These are phyloP conservation scores for Hyperoodon ampullatus DNA, from an alignment of 2,113 vertebrate species.

Conservation along the genomic window DNA sequence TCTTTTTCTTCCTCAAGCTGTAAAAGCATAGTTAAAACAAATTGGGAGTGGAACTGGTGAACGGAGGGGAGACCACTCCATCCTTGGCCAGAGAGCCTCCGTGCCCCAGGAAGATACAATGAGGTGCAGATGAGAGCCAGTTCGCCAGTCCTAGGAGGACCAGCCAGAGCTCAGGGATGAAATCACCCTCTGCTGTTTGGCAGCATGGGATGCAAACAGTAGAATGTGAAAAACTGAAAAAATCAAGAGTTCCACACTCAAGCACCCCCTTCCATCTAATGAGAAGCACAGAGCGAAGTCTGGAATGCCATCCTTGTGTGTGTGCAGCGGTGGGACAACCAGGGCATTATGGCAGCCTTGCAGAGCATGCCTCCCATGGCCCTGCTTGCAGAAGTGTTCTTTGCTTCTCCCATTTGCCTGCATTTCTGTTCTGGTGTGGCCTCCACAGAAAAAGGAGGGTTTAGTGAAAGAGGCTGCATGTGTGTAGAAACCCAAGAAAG, in stretches of 20 bases:
- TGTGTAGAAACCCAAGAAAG: background rate
- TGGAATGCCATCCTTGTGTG: accelerated
- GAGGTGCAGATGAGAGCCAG: background rate
- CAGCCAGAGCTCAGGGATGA: background rate
- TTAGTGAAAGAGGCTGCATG: background rate
- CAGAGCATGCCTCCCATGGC: accelerated
- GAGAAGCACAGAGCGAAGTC: background rate
- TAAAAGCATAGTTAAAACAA: background rate
- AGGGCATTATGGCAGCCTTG: accelerated
- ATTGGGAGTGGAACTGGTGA: background rate
- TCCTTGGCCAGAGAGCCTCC: background rate
- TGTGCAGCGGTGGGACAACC: background rate
- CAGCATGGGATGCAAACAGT: background rate
- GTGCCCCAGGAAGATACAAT: background rate
- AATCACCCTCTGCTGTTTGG: background rate
- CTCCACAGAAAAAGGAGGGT: background rate
- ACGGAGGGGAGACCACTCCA: background rate
- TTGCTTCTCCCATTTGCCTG: background rate
- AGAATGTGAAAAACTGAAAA: background rate
- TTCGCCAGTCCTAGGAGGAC: background rate
- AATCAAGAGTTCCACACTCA: background rate
- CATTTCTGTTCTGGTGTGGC: background rate
- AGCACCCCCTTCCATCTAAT: background rate
- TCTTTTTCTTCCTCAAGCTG: background rate
- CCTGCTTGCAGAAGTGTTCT: accelerated